A percentile compares a stretch with the other conserved stretches of the same genome.
Evolutionary conservation across 2,113 vertebrate species (phyloP).

Genomic region (Ictidomys tridecemlineatus): DNA sequence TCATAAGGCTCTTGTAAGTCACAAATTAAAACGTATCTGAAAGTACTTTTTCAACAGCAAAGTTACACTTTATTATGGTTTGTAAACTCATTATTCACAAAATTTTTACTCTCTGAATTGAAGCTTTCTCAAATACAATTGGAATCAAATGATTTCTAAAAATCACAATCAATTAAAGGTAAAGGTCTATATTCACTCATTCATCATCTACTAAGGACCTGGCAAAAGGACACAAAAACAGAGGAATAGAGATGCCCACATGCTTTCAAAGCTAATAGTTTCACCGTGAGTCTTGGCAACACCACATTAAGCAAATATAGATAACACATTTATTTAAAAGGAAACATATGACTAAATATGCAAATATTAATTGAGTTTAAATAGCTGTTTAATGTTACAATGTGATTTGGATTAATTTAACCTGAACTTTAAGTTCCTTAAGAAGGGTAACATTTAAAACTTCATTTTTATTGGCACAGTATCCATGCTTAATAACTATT

Average conservation of each 20-base stretch:
- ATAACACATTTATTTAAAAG: neutral
- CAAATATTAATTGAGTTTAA: neutral
- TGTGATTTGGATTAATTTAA: neutral
- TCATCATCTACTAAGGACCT: neutral
- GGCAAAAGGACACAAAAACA: neutral
- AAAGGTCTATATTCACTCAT: neutral
- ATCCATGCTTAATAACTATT: neutral
- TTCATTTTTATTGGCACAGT: neutral
- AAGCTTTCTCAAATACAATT: neutral
- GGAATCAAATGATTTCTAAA: neutral
- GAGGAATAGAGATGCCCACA: neutral
- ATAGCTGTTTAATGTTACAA: neutral
- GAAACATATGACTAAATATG: neutral
- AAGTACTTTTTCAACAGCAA: neutral
- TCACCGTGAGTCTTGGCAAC: neutral
- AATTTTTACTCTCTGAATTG: neutral
- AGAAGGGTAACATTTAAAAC: neutral
- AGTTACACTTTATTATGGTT: neutral
- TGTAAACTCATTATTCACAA: neutral
- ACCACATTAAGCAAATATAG: neutral
- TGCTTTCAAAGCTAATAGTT: neutral
- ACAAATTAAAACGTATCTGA: slow-evolving; percentile 23
- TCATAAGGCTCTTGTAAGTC: neutral
- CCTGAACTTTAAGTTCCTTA: neutral
- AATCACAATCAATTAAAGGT: neutral